These are phyloP conservation scores for Sciurus carolinensis DNA, from an alignment of 2,797 vertebrate genomes.

Conservation along the genomic window DNA sequence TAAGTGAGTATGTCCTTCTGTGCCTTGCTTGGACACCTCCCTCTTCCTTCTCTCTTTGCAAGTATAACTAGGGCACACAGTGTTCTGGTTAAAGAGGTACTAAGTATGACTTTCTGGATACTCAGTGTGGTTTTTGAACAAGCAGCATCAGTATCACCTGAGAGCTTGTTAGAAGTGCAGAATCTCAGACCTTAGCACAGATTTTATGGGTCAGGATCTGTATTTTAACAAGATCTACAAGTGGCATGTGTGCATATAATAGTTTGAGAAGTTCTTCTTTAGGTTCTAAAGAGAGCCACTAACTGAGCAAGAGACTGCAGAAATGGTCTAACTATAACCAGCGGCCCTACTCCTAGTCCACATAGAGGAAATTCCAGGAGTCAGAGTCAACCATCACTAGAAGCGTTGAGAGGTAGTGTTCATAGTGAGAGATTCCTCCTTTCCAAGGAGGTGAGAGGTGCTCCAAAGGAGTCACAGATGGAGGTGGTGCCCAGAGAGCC, in stretches of 20 bases:
- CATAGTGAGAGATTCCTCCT: background rate
- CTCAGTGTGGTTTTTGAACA: background rate
- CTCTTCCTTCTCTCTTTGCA: background rate
- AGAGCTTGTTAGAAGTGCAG: background rate
- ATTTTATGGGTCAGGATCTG: background rate
- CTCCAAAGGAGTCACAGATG: background rate
- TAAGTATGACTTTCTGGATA: background rate
- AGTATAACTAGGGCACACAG: background rate
- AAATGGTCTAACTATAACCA: background rate
- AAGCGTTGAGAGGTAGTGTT: background rate
- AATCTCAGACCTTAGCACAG: background rate
- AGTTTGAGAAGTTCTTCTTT: constrained; percentile 4
- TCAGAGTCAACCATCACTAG: background rate
- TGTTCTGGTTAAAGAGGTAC: background rate
- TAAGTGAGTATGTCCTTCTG: background rate
- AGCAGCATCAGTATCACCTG: background rate
- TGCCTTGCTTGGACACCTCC: background rate
- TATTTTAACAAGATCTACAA: background rate
- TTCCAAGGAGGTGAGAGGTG: background rate
- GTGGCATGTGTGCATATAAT: background rate
- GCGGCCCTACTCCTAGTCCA: too few species aligned
- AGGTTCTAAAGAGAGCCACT: background rate
- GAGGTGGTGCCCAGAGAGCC: background rate
- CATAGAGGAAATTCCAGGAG: background rate
- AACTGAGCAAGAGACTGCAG: background rate